Evolutionary conservation across 2,113 vertebrate genomes (phyloP).

Genomic region (Pitta sordida): DNA sequence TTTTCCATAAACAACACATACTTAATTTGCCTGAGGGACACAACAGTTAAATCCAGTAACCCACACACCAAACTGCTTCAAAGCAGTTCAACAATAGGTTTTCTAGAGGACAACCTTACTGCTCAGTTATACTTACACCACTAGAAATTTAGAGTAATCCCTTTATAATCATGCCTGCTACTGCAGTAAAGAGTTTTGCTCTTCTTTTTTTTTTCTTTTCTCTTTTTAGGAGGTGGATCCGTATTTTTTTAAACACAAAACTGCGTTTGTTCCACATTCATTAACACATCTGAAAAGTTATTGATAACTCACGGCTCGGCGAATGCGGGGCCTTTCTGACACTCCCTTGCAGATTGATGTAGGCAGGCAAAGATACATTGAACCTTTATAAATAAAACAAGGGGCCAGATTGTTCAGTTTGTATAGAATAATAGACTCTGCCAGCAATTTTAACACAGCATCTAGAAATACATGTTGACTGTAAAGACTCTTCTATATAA

Average conservation of each 20-base stretch:
- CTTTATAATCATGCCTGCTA: constrained; percentile 74
- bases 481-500: constrained; percentile 72
- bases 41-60: constrained; percentile 29
- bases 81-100: constrained; percentile 81
- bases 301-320: constrained; percentile 87
- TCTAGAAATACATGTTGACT: constrained; percentile 80
- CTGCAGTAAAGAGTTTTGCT: constrained; percentile 53
- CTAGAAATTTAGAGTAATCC: constrained; percentile 59
- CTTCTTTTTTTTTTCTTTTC: not conserved
- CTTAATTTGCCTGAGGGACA: not conserved
- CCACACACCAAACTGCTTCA: constrained; percentile 64
- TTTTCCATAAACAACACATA: not conserved
- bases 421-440: constrained; percentile 82
- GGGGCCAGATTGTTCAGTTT: constrained; percentile 89
- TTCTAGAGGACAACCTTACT: constrained; percentile 63
- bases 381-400: constrained; percentile 92
- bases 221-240: constrained; percentile 38
- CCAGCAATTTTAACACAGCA: constrained; percentile 85
- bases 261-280: constrained; percentile 82
- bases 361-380: constrained; percentile 89
- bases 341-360: constrained; percentile 88
- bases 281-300: constrained; percentile 89
- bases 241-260: constrained; percentile 72
- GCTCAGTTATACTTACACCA: constrained; percentile 44
- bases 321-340: constrained; percentile 87